These are phyloP conservation scores for Lasius platythorax DNA, from an alignment of 2,888 invertebrate genomes.

Conservation along the genomic window DNA sequence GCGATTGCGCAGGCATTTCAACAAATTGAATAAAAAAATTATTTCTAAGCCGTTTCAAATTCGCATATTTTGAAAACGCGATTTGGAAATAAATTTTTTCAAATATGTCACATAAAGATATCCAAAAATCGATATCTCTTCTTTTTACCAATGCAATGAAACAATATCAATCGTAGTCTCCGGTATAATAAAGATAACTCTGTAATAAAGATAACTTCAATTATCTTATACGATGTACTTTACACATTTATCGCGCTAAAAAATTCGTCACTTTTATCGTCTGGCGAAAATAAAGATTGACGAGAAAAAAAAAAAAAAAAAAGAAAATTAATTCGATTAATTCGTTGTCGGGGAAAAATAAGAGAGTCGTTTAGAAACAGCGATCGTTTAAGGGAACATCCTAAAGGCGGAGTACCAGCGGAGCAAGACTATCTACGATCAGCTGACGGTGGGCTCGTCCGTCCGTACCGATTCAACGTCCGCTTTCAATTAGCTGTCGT, in stretches of 20 bases:
- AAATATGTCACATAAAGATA: not conserved
- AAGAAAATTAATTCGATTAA: not conserved
- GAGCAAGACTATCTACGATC: slow-evolving; percentile 51
- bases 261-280: slow-evolving; percentile 7
- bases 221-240: not conserved
- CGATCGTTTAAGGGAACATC: slow-evolving; percentile 43
- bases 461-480: slow-evolving; percentile 63
- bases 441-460: slow-evolving; percentile 28
- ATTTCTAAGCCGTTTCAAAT: not conserved
- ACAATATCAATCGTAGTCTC: not conserved
- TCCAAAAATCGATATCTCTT: not conserved
- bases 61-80: not conserved
- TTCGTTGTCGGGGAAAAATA: slow-evolving; percentile 28
- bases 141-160: not conserved
- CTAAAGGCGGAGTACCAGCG: slow-evolving; percentile 44
- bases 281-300: not conserved
- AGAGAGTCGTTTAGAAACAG: slow-evolving; percentile 6
- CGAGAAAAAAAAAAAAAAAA: not conserved
- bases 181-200: not conserved
- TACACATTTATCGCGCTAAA: not conserved
- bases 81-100: not conserved
- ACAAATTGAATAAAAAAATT: not conserved
- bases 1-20: not conserved
- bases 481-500: slow-evolving; percentile 70
- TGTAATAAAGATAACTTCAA: not conserved